Percentiles rank a stretch among this genome's conserved stretches.
These are phyloP conservation scores for Argyra leucocephala DNA, from an alignment of 2,888 invertebrate genomes.

Conservation along the genomic window DNA sequence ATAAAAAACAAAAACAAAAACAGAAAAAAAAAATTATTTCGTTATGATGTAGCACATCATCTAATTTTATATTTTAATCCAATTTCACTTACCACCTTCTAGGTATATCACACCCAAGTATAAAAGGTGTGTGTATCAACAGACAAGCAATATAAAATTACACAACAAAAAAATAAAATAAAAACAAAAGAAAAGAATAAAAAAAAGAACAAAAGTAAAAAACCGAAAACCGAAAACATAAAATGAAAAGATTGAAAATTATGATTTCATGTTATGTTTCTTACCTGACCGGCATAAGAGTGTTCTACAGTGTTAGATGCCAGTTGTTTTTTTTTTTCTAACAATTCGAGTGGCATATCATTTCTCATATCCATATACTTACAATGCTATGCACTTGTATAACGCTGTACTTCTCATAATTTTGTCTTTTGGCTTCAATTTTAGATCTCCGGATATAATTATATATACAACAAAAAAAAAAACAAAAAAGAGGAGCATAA, in stretches of 20 bases:
- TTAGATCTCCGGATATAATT: neutral
- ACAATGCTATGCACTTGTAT: neutral
- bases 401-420: neutral
- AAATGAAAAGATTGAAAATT: neutral
- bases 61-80: constrained; percentile 6
- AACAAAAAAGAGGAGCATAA: no score
- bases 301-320: no score
- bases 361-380: no score
- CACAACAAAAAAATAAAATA: no score
- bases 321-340: neutral
- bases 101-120: neutral
- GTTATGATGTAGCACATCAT: constrained; percentile 4
- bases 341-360: no score
- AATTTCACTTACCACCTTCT: constrained; percentile 1
- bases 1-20: no score
- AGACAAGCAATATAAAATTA: neutral
- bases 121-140: neutral
- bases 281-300: constrained; percentile 3
- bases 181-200: no score
- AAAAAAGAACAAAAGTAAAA: no score
- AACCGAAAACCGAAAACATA: no score
- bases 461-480: no score
- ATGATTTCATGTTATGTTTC: neutral
- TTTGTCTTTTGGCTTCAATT: neutral
- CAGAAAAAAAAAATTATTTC: neutral